These are phyloP conservation scores for Synergus japonicus DNA, from an alignment of 2,888 invertebrate genomes.

Conservation along the genomic window DNA sequence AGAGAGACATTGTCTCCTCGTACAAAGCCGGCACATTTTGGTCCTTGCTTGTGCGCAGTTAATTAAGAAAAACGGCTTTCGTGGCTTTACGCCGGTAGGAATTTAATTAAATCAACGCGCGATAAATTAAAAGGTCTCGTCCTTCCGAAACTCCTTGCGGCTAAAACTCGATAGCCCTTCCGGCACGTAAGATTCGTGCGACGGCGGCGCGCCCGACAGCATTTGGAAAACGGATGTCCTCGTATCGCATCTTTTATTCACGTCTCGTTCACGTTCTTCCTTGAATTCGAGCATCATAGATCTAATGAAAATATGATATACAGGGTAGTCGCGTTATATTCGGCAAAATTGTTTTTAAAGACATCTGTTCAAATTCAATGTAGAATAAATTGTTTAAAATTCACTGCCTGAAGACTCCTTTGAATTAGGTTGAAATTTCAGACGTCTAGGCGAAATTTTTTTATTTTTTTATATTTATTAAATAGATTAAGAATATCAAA, in stretches of 20 bases:
- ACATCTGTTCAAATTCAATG: background rate
- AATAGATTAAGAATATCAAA: no score
- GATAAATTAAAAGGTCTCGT: constrained; percentile 62
- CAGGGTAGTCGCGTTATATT: background rate
- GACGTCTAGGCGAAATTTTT: no score
- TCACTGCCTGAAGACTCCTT: no score
- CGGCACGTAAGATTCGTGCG: constrained; percentile 38
- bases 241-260: constrained; percentile 20
- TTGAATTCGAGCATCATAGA: background rate
- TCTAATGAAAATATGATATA: constrained; percentile 4
- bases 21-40: constrained; percentile 42
- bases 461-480: no score
- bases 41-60: constrained; percentile 52
- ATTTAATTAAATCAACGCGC: constrained; percentile 68
- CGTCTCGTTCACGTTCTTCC: background rate
- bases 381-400: no score
- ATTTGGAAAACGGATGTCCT: constrained; percentile 18
- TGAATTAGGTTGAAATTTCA: no score
- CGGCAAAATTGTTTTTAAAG: background rate
- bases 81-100: constrained; percentile 46
- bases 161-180: background rate
- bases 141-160: constrained; percentile 3
- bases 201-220: constrained; percentile 12
- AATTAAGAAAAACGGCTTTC: constrained; percentile 65
- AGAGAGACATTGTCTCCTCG: constrained; percentile 50